Conservation (phyloP, 2,888 invertebrate species). For the Eilema depressum region DNA sequence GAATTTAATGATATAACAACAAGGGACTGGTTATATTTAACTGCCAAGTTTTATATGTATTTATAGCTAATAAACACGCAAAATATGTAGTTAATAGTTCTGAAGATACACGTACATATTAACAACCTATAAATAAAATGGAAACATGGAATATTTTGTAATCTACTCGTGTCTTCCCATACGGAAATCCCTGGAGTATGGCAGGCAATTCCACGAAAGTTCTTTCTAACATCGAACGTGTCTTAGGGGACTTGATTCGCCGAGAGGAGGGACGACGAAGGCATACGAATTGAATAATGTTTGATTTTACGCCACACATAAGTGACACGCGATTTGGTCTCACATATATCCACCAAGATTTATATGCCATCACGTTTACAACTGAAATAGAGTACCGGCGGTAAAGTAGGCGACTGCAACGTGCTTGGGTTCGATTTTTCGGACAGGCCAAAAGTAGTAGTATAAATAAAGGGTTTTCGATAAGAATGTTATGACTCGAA, state of each 20-base stretch:
- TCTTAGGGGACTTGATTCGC: neutral
- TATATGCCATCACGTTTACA: neutral
- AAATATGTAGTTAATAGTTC: neutral
- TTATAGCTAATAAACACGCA: no score
- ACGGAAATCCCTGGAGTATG: neutral
- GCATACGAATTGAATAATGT: slow-evolving; percentile 4
- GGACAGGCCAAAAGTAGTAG: no score
- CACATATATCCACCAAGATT: neutral
- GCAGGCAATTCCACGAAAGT: neutral
- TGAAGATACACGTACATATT: neutral
- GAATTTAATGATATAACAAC: no score
- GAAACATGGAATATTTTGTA: slow-evolving; percentile 2
- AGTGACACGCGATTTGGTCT: neutral
- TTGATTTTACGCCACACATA: slow-evolving; percentile 1
- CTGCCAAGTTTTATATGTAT: no score
- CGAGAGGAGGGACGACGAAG: neutral
- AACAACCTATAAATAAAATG: neutral
- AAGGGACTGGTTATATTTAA: no score
- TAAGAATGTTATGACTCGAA: no score
- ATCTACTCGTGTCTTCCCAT: neutral
- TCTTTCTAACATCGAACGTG: neutral
- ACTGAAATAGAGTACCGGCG: neutral
- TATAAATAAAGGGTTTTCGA: no score
- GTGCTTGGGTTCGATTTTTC: neutral
- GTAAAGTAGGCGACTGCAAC: neutral